Base-by-base conservation (phyloP, 2,888 invertebrate genomes). In the Acanthosepion esculentum region DNA sequence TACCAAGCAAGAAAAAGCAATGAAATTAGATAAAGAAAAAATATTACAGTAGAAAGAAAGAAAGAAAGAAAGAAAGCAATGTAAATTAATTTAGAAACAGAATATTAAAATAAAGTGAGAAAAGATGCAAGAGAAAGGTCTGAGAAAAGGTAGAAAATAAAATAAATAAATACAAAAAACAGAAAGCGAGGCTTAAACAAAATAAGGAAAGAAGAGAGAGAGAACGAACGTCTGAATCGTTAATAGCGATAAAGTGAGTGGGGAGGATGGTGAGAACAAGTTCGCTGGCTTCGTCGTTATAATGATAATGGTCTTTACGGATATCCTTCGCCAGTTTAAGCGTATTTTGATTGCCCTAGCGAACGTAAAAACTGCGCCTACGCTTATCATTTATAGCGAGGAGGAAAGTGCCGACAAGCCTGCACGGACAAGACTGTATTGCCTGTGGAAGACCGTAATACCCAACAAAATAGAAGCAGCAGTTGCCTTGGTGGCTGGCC, bases 291-390 rank as follows among this genome's bases (percentile, higher is more conserved):
- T 29, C 78, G n/a, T 78, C 29, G 78, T 78, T 78, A 10, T 78
- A 78, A 78, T 78, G 78, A 78, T 78, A 78, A 78, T 78, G 78
- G 78, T 78, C 78, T 78, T 78, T 78, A 78, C 78, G 78, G 78
- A 78, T 78, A n/a, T 78, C 78, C 78, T n/a, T 78, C 78, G 78
- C 78, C 78, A 29, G 78, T 78, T 78, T n/a, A 78, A 78, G 78
- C 78, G 29, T n/a, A 29, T 78, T 78, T 78, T 78, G 78, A 78
- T 78, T 78, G n/a, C 78, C 78, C n/a, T 78, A 10, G 78, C 78
- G 78, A 78, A 78, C 78, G 78, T 78, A n/a, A 78, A 78, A 78
- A n/a, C 78, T n/a, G 78, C n/a, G 78, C 78, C 78, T 78, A 78
- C 78, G 78, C n/a, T n/a, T 78, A 78, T 78, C 78, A n/a, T 78